Conservation (phyloP, 2,797 vertebrate species). For the Scolopax rusticola region DNA sequence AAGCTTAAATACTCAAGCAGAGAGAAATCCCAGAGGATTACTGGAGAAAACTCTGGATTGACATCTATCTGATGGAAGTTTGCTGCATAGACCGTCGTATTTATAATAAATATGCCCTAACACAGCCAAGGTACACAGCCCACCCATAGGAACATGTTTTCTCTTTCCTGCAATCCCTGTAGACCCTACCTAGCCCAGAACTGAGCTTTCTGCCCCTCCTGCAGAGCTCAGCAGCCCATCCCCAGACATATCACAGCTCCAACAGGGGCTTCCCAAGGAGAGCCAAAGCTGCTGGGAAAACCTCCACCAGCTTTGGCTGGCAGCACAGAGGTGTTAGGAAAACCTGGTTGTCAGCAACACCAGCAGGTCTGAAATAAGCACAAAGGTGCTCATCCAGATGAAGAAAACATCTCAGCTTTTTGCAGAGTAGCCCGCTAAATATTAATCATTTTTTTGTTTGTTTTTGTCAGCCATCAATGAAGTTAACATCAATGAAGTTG, state of each 20-base stretch:
- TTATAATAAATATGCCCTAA: accelerated
- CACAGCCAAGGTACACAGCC: background rate
- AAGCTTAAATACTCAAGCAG: background rate
- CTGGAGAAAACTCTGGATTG: background rate
- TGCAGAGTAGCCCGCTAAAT: background rate
- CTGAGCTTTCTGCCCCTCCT: background rate
- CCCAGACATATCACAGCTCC: background rate
- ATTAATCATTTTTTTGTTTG: background rate
- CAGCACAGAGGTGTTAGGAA: background rate
- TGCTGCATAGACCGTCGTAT: accelerated
- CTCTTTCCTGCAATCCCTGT: background rate
- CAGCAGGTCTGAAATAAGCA: background rate
- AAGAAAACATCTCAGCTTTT: background rate
- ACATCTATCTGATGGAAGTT: accelerated
- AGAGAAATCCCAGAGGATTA: background rate
- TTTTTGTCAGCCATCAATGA: background rate
- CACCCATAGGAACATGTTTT: accelerated
- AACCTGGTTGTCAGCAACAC: background rate
- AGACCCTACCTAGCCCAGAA: background rate
- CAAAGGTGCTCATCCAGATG: background rate
- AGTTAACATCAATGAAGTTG: background rate
- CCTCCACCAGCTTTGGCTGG: background rate
- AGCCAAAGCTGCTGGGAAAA: background rate
- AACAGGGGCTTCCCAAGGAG: background rate
- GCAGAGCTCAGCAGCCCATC: background rate